Conservation (phyloP, 2,113 vertebrate genomes). For the Nothocercus julius region DNA sequence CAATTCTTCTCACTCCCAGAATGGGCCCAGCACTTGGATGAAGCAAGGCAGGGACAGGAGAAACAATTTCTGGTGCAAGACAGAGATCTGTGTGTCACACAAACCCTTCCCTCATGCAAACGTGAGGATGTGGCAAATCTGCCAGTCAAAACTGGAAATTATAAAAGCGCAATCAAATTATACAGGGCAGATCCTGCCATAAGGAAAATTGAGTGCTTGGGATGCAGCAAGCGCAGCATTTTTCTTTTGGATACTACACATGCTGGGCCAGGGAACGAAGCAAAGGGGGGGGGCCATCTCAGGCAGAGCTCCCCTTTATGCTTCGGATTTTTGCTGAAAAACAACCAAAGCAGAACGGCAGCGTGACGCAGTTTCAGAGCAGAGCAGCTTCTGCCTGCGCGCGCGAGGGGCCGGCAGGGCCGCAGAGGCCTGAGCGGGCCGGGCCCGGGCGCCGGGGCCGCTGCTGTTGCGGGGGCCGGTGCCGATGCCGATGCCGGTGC, state of each 20-base stretch:
- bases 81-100: accelerated
- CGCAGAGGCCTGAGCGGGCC: not conserved
- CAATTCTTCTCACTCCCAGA: not conserved
- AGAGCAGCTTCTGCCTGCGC: accelerated
- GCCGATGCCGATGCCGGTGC: no score
- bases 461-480: constrained; percentile 41
- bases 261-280: not conserved
- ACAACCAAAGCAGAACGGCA: not conserved
- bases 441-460: not conserved
- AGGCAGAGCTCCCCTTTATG: not conserved
- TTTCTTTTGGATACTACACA: not conserved
- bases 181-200: not conserved
- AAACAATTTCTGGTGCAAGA: not conserved
- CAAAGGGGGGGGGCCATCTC: not conserved
- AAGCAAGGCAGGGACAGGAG: not conserved
- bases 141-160: not conserved
- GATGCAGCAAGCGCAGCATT: not conserved
- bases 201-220: not conserved
- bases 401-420: no score
- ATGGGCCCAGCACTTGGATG: not conserved
- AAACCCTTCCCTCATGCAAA: not conserved
- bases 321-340: not conserved
- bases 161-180: not conserved
- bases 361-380: accelerated
- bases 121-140: not conserved